Conservation (phyloP, 1,140 invertebrate genomes). For the silkworm (Bombyx mori) region DNA sequence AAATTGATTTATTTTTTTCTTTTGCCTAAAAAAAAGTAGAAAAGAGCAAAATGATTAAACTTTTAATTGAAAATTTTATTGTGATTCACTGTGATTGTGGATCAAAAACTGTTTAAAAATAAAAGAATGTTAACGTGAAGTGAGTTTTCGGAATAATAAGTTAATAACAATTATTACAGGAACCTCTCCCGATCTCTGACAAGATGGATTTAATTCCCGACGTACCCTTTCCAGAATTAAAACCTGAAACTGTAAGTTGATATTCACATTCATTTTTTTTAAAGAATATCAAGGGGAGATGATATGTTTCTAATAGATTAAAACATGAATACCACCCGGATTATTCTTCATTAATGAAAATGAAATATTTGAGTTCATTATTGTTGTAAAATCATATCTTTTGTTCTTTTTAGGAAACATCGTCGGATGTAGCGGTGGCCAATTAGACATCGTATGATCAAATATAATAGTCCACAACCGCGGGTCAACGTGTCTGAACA, state of each 20-base stretch:
- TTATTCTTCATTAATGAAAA: background rate
- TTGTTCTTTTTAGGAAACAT: conserved; percentile 28
- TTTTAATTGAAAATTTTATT: no score
- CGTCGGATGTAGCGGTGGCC: conserved; percentile 44
- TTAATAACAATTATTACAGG: conserved; percentile 34
- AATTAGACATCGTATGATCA: conserved; percentile 29
- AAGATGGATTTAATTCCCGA: conserved; percentile 61
- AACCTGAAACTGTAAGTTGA: conserved; percentile 48
- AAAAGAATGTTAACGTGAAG: no score
- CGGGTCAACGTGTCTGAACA: conserved; percentile 29
- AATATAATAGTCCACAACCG: conserved; percentile 19
- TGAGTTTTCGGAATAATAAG: no score
- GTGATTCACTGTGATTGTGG: no score
- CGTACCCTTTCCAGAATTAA: conserved; percentile 51
- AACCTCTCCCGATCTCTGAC: conserved; percentile 36
- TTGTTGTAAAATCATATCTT: background rate
- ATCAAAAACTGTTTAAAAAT: no score
- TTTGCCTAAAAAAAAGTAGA: no score
- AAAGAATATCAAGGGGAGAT: background rate
- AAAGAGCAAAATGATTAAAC: no score
- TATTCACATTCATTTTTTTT: background rate
- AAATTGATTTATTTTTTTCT: no score
- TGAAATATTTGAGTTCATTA: background rate
- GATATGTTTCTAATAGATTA: conserved; percentile 1
- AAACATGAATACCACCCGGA: conserved; percentile 1